phyloP scores from a whole-genome alignment of 2,113 vertebrate species.

The Catagonus wagneri region DNA sequence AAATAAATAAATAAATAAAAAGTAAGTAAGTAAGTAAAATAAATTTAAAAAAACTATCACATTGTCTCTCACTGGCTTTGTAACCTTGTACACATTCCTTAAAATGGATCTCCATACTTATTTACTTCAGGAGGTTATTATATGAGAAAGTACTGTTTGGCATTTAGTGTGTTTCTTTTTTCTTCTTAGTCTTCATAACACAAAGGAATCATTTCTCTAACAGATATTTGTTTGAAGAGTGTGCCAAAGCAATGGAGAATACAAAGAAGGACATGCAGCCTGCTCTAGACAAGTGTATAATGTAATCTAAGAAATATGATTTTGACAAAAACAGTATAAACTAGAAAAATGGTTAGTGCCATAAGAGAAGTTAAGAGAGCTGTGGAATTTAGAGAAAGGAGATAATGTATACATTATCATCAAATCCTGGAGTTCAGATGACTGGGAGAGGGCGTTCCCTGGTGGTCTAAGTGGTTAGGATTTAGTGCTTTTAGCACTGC shows the following conservation, averaged over 20 bases:
- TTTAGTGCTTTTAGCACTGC: too few species aligned
- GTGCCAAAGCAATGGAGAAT: not conserved
- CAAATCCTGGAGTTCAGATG: not conserved
- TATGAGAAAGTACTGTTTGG: not conserved
- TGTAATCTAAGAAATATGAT: not conserved
- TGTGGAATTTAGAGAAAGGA: not conserved
- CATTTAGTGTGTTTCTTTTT: not conserved
- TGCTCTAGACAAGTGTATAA: not conserved
- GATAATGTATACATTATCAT: not conserved
- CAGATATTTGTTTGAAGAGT: not conserved
- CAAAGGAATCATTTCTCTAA: not conserved
- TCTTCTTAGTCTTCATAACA: not conserved
- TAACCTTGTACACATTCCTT: not conserved
- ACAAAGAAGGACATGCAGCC: not conserved
- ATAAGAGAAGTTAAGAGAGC: not conserved
- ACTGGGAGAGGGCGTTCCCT: not conserved
- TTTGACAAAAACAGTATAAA: conserved; percentile 33
- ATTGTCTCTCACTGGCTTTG: not conserved
- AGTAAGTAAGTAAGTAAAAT: too few species aligned
- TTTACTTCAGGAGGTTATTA: not conserved
- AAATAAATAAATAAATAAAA: too few species aligned
- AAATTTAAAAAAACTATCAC: not conserved
- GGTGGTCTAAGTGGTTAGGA: too few species aligned
- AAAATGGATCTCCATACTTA: not conserved
- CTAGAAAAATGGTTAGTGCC: not conserved